Evolutionary conservation across 2,113 vertebrate species (phyloP).

Genomic region (Urocitellus parryii): DNA sequence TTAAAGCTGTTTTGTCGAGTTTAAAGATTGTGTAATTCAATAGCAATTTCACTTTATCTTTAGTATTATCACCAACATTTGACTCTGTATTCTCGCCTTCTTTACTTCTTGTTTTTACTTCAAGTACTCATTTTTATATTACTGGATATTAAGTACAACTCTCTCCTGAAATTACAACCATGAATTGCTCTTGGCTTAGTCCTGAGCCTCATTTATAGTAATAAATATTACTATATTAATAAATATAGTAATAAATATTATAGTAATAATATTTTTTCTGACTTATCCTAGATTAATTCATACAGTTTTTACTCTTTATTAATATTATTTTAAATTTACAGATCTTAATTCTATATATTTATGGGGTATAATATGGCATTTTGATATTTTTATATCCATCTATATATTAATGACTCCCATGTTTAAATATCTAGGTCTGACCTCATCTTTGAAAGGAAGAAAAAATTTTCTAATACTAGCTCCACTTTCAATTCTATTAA

Average conservation of each 20-base stretch:
- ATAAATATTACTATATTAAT: too few species aligned
- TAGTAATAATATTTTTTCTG: conserved; percentile 31
- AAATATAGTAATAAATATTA: too few species aligned
- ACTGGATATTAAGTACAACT: background rate
- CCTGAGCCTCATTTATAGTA: background rate
- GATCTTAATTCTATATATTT: background rate
- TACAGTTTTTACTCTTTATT: background rate
- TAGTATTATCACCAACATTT: background rate
- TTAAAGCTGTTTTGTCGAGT: background rate
- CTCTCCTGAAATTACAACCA: background rate
- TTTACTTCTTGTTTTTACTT: background rate
- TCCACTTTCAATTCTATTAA: background rate
- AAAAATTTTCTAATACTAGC: background rate
- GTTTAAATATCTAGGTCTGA: background rate
- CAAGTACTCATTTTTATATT: background rate
- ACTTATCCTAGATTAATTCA: background rate
- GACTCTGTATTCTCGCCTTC: background rate
- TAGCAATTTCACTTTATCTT: background rate
- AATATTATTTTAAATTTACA: background rate
- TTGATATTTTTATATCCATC: background rate
- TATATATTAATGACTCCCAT: background rate
- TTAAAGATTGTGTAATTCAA: background rate
- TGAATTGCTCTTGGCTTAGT: background rate
- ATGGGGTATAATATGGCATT: background rate
- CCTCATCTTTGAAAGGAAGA: background rate